phyloP scores from a whole-genome alignment of 2,797 vertebrate genomes.

The Sebastes vulpes region DNA sequence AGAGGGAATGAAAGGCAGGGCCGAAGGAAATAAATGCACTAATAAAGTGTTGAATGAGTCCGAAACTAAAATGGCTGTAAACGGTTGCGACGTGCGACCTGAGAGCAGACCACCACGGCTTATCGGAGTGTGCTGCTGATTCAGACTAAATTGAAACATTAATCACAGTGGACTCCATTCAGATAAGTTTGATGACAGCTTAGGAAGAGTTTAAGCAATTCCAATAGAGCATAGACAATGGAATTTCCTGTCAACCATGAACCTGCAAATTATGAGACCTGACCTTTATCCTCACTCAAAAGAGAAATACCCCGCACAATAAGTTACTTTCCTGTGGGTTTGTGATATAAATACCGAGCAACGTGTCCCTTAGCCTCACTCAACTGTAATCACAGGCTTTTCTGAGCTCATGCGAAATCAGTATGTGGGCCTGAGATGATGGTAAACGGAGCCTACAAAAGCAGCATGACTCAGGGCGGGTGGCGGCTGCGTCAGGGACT shows the following conservation, averaged over 20 bases:
- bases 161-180: background rate
- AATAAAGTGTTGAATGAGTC: conserved; percentile 15
- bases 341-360: conserved; percentile 5
- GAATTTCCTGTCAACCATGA: conserved; percentile 15
- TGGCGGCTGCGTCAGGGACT: conserved; percentile 24
- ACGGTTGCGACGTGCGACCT: background rate
- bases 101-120: conserved; percentile 5
- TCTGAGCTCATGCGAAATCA: background rate
- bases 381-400: conserved; percentile 24
- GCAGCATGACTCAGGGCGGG: conserved; percentile 51
- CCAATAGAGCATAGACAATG: background rate
- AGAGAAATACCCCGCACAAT: no score
- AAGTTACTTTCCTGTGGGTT: background rate
- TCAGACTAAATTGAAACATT: conserved; percentile 4
- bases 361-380: background rate
- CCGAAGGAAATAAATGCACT: conserved; percentile 22
- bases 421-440: conserved; percentile 23
- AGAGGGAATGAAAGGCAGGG: conserved; percentile 14
- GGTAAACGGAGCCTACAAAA: conserved; percentile 44
- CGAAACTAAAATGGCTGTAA: conserved; percentile 24
- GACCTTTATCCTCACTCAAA: background rate
- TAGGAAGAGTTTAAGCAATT: background rate
- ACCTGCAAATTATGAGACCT: background rate
- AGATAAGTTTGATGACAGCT: background rate
- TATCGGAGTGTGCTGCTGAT: background rate